Evolutionary conservation across 2,888 invertebrate genomes (phyloP).

Genomic region (Melanostoma scalare): DNA sequence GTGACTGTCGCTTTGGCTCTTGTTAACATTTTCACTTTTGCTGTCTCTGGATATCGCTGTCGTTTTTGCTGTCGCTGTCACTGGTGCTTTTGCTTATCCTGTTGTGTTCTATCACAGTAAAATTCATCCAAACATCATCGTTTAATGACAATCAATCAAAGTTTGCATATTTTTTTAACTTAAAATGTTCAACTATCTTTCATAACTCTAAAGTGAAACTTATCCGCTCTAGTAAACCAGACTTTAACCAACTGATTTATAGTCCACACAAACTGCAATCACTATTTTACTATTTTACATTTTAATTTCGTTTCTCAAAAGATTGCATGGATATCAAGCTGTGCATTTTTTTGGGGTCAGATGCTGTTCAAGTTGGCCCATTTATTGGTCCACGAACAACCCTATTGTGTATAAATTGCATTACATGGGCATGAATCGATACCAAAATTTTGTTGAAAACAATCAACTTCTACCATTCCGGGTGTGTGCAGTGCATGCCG

Average conservation of each 20-base stretch:
- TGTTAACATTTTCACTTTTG: too few relatives aligned
- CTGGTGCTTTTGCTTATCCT: too few relatives aligned
- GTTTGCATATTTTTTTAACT: too few relatives aligned
- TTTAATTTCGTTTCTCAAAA: conserved; percentile 26
- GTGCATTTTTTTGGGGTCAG: conserved; percentile 2
- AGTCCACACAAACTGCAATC: conserved; percentile 40
- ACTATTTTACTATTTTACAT: conserved; percentile 34
- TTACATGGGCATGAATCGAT: conserved; percentile 54
- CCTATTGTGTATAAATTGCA: conserved; percentile 35
- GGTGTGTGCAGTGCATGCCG: background rate
- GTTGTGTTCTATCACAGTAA: too few relatives aligned
- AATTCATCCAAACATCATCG: too few relatives aligned
- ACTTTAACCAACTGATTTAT: conserved; percentile 3
- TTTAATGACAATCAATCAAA: too few relatives aligned
- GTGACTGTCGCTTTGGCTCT: too few relatives aligned
- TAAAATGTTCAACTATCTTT: too few relatives aligned
- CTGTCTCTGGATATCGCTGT: too few relatives aligned
- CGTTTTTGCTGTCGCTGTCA: too few relatives aligned
- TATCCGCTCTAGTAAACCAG: background rate
- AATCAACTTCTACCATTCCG: conserved; percentile 41
- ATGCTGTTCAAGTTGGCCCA: background rate
- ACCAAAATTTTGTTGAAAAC: conserved; percentile 46
- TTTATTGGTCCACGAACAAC: background rate
- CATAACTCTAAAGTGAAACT: too few relatives aligned
- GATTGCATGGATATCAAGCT: conserved; percentile 45